phyloP scores from a whole-genome alignment of 2,888 invertebrate genomes.

The Aplocera efformata region DNA sequence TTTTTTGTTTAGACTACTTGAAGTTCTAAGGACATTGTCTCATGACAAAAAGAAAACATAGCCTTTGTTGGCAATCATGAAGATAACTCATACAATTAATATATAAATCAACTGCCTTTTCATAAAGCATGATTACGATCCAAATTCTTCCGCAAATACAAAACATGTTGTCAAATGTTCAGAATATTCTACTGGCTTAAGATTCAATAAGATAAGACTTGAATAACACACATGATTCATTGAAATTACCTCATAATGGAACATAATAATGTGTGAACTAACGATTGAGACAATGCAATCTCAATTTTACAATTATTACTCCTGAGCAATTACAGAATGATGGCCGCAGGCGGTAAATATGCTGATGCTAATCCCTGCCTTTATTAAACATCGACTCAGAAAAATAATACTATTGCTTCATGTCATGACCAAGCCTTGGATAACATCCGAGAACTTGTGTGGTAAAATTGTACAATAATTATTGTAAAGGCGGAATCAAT shows the following conservation, averaged over 20 bases:
- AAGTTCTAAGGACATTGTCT: no score
- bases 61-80: no score
- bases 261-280: slow-evolving; percentile 5
- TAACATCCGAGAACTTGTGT: slow-evolving; percentile 4
- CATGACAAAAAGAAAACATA: no score
- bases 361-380: slow-evolving; percentile 4
- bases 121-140: slow-evolving; percentile 8
- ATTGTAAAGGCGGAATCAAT: slow-evolving; percentile 17
- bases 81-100: no score
- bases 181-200: no score
- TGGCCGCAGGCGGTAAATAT: slow-evolving; percentile 18
- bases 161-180: no score
- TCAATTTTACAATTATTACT: slow-evolving; percentile 3
- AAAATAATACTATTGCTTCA: no score
- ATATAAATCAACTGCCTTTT: no score
- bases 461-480: slow-evolving; percentile 20
- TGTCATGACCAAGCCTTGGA: slow-evolving; percentile 8
- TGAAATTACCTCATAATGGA: slow-evolving; percentile 1
- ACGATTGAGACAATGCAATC: slow-evolving; percentile 11
- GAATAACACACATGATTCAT: not conserved
- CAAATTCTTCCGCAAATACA: slow-evolving; percentile 9
- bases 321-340: slow-evolving; percentile 8
- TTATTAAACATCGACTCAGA: no score
- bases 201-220: no score
- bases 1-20: no score